Conservation (phyloP, 2,113 vertebrate species). For the Phyllostomus discolor region DNA sequence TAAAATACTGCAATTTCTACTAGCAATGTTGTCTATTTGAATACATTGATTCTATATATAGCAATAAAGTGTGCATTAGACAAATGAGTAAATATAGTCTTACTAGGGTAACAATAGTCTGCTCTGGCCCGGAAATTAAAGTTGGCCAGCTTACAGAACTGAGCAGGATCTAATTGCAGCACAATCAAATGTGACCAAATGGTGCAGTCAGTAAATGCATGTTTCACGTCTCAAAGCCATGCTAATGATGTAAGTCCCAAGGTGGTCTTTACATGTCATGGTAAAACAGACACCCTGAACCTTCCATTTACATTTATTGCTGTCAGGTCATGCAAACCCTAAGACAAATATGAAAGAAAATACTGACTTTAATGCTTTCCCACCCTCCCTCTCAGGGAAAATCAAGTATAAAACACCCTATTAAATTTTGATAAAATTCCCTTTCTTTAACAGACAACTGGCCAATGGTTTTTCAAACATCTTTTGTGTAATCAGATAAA, state of each 20-base stretch:
- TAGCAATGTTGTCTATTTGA: constrained; percentile 3
- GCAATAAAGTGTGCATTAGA: constrained; percentile 12
- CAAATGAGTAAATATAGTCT: constrained; percentile 34
- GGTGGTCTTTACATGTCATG: constrained; percentile 4
- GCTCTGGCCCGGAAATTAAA: constrained; percentile 51
- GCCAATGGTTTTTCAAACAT: background rate
- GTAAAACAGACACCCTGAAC: constrained; percentile 33
- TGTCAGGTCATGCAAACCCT: background rate
- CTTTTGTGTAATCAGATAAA: background rate
- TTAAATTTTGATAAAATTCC: background rate
- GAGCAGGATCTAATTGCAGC: constrained; percentile 17
- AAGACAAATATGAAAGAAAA: constrained; percentile 45
- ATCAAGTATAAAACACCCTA: constrained; percentile 5
- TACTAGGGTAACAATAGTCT: constrained; percentile 33
- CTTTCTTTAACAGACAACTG: constrained; percentile 27
- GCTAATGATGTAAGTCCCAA: constrained; percentile 38
- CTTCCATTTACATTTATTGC: constrained; percentile 34
- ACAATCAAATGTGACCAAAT: constrained; percentile 36
- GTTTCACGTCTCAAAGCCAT: constrained; percentile 38
- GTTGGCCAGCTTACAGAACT: constrained; percentile 34
- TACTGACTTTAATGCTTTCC: background rate
- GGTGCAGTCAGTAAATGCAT: background rate
- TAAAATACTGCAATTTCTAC: constrained; percentile 44
- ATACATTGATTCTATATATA: background rate
- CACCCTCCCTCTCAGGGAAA: background rate